Base-by-base conservation (phyloP, 2,888 invertebrate species). In the Minunthozetes semirufus region DNA sequence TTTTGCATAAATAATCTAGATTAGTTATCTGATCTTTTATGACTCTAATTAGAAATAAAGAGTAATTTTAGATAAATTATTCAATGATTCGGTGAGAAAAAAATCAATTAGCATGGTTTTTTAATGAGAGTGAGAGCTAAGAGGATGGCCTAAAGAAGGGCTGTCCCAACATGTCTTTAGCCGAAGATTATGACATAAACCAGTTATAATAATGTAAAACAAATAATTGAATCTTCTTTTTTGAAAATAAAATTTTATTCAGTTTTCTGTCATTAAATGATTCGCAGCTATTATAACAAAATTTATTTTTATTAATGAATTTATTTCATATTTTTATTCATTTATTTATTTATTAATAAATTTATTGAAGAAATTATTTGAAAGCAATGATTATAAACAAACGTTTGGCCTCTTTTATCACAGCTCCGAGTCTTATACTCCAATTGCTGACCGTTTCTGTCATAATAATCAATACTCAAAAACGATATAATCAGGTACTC, bases 371-470 rank as follows among this genome's bases (percentile, higher is more conserved):
- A 4, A n/a, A n/a, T 50, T 4, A n/a, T 5, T n/a, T 6, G 11
- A 9, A 17, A n/a, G 50, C 46, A 13, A 48, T 8, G n/a, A 56
- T 56, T 22, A 4, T 56, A 5, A 1, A 1, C 25, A 1, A 22
- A 27, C 22, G n/a, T 3, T 2, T 61, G 17, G 61, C 3, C 1
- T 61, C 61, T 0, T 61, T 61, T 17, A 61, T 61, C 13, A 61
- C 61, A n/a, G 29, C 29, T n/a, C 61, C 61, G 29, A 22, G 17
- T 29, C 29, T 61, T 61, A 61, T 61, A 29, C 17, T 61, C 5
- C 61, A 61, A 11, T 33, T 61, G 61, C n/a, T 61, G 61, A 61
- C 61, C 29, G 33, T 61, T 11, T 61, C 61, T 29, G 33, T 61
- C 33, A 22, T 61, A 17, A 25, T 33, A 5, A 61, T 61, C n/a